Percentiles rank a stretch among this genome's conserved stretches.
Evolutionary conservation across 2,888 invertebrate genomes (phyloP).

Genomic region (Bedellia somnulentella): DNA sequence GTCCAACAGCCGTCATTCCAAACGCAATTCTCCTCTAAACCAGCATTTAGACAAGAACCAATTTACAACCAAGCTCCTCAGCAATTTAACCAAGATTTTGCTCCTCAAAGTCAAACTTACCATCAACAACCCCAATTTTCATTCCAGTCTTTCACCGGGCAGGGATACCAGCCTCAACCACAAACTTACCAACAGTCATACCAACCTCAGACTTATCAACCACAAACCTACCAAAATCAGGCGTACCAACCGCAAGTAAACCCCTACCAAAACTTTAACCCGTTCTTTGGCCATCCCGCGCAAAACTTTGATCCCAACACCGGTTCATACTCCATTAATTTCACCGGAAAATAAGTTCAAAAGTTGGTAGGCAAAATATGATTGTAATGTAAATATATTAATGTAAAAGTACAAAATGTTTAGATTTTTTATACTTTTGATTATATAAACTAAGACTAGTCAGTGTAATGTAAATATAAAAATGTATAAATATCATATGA

Average conservation of each 20-base stretch:
- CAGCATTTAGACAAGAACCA: conserved; percentile 21
- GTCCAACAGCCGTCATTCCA: conserved; percentile 13
- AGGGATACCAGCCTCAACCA: conserved; percentile 23
- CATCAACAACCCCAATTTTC: conserved; percentile 46
- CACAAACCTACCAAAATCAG: conserved; percentile 19
- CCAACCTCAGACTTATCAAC: conserved; percentile 18
- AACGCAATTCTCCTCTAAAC: conserved; percentile 13
- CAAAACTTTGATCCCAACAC: conserved; percentile 71
- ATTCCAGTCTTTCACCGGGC: conserved; percentile 36
- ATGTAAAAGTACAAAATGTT: too few species aligned
- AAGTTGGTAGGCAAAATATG: too few species aligned
- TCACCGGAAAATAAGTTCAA: conserved; percentile 56
- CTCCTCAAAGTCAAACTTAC: conserved; percentile 39
- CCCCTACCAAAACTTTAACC: conserved; percentile 33
- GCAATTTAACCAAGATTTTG: conserved; percentile 10
- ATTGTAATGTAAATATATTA: too few species aligned
- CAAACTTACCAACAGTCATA: conserved; percentile 27
- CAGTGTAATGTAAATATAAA: too few species aligned
- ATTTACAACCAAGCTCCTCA: conserved; percentile 22
- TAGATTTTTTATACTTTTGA: too few species aligned
- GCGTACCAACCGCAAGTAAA: conserved; percentile 18
- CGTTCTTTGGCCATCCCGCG: conserved; percentile 69
- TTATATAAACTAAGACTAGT: too few species aligned
- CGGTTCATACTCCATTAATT: conserved; percentile 79
- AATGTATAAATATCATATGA: too few species aligned